phyloP scores from a whole-genome alignment of 1,140 invertebrate species.

The Ooceraea biroi region DNA sequence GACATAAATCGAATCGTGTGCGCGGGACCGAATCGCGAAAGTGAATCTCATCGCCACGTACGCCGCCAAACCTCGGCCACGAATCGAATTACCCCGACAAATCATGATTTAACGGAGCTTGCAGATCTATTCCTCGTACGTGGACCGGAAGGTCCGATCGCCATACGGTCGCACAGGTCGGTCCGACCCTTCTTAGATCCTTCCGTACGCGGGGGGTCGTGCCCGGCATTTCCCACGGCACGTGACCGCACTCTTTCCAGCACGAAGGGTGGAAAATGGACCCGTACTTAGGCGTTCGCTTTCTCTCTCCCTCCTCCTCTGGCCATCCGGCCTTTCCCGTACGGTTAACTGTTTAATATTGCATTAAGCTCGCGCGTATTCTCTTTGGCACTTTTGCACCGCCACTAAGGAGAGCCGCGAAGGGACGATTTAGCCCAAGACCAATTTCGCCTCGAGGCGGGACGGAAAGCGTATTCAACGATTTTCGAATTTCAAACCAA shows the following conservation, averaged over 20 bases:
- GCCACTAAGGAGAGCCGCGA: constrained; percentile 22
- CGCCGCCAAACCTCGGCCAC: constrained; percentile 49
- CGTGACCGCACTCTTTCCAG: constrained; percentile 73
- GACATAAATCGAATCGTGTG: constrained; percentile 49
- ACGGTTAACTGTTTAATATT: constrained; percentile 77
- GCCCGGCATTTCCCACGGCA: constrained; percentile 75
- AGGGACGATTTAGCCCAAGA: constrained; percentile 42
- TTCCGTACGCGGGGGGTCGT: constrained; percentile 67
- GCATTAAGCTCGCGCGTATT: constrained; percentile 79
- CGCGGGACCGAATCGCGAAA: constrained; percentile 40
- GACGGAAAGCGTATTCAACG: constrained; percentile 44
- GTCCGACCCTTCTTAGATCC: constrained; percentile 69
- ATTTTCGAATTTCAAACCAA: constrained; percentile 58
- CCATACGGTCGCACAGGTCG: constrained; percentile 22
- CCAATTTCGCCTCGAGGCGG: constrained; percentile 19
- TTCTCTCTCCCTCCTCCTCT: constrained; percentile 17
- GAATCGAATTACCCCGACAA: constrained; percentile 68
- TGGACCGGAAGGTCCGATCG: constrained; percentile 65
- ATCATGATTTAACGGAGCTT: constrained; percentile 75
- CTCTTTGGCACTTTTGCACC: constrained; percentile 36
- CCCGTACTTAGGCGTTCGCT: constrained; percentile 58
- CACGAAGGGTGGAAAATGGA: constrained; percentile 69
- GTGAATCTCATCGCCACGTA: constrained; percentile 43
- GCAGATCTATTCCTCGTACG: constrained; percentile 74
- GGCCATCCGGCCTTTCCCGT: not conserved